These are phyloP conservation scores for Oopsacas minuta DNA, from an alignment of 37 sponge, comb jelly and placozoan genomes.

Conservation along the genomic window DNA sequence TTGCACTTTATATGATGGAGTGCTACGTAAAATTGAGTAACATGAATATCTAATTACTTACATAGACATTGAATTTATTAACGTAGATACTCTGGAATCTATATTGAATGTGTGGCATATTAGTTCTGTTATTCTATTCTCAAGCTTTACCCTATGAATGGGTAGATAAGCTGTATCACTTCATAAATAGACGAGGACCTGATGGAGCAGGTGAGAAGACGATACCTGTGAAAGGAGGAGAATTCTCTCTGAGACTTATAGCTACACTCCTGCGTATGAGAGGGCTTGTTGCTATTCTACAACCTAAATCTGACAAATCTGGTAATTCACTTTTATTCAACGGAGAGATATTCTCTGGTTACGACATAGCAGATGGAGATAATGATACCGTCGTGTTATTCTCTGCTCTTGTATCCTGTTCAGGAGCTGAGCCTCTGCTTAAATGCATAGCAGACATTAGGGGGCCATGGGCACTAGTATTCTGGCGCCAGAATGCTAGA, in stretches of 20 bases:
- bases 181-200: not conserved
- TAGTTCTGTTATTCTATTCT: not conserved
- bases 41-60: too few species aligned
- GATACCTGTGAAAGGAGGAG: not conserved
- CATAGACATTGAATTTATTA: too few species aligned
- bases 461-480: conserved; percentile 81
- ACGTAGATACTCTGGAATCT: too few species aligned
- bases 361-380: conserved; percentile 26
- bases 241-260: conserved; percentile 16
- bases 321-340: conserved; percentile 67
- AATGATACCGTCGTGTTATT: conserved; percentile 60
- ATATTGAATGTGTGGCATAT: conserved; percentile 8
- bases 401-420: conserved; percentile 18
- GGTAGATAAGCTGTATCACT: not conserved
- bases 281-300: conserved; percentile 19
- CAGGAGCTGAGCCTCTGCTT: conserved; percentile 21
- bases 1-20: too few species aligned
- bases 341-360: conserved; percentile 76
- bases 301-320: conserved; percentile 28
- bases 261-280: conserved; percentile 65
- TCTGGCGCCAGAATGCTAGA: conserved; percentile 26
- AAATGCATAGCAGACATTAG: conserved; percentile 28
- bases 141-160: not conserved
- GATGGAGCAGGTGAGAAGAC: not conserved
- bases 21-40: too few species aligned